Conservation (phyloP, 2,888 invertebrate genomes). For the Physocephala rufipes region DNA sequence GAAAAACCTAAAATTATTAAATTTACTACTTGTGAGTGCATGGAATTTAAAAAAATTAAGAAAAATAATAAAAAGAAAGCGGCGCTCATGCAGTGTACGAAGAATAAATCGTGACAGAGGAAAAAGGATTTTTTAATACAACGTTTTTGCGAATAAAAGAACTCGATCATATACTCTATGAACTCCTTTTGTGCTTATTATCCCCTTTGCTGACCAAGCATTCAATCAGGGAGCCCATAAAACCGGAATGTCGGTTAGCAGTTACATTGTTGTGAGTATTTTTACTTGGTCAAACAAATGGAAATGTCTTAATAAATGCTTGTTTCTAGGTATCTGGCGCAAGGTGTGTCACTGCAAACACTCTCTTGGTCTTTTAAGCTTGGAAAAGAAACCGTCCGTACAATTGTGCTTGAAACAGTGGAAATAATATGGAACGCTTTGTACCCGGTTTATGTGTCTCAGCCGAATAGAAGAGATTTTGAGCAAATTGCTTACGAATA, state of each 20-base stretch:
- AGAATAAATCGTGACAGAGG: conserved; percentile 26
- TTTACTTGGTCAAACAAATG: conserved; percentile 28
- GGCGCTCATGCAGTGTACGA: conserved; percentile 9
- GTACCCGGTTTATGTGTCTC: conserved; percentile 24
- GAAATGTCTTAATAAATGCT: neutral
- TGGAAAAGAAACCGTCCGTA: conserved; percentile 30
- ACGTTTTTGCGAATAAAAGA: too few species aligned
- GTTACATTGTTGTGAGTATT: too few species aligned
- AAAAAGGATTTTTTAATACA: too few species aligned
- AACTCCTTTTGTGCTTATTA: too few species aligned
- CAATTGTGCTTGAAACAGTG: conserved; percentile 28
- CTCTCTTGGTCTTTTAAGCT: conserved; percentile 34
- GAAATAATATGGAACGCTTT: conserved; percentile 29
- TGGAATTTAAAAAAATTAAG: too few species aligned
- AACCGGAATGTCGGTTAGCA: too few species aligned
- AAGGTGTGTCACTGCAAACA: conserved; percentile 31
- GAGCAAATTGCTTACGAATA: too few species aligned
- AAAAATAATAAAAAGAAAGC: conserved; percentile 17
- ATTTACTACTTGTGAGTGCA: too few species aligned
- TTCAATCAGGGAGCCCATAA: too few species aligned
- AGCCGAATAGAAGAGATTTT: conserved; percentile 25
- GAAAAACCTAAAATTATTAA: too few species aligned
- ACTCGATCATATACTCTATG: too few species aligned
- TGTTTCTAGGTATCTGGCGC: conserved; percentile 22
- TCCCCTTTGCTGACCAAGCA: too few species aligned